Evolutionary conservation across 2,113 vertebrate genomes (phyloP), one percentile per base, ranked within the genome.

Genomic region (Myrmophylax atrothorax): DNA sequence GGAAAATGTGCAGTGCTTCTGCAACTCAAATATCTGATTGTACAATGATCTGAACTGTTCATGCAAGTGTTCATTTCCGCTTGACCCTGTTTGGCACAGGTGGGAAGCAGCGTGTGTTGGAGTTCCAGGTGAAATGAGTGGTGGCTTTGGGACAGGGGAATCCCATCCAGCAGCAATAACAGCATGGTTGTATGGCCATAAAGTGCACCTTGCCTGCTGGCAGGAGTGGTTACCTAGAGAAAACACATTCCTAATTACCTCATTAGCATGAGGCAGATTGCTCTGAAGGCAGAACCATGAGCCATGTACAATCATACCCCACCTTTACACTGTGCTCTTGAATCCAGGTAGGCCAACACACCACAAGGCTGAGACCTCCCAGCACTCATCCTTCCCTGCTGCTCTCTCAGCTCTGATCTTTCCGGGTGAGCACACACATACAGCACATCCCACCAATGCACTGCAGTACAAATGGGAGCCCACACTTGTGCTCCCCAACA

Each of bases 401-500:
- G 40, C n/a, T 82, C 56, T 78, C 60, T 40, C 42, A 24, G 38
- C 25, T 59, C 46, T 67, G 19, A 3, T 33, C 35, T 44, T 58
- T 55, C 38, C 79, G 10, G 17, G 16, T 16, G 37, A 79, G 49
- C 0, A 1, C 1, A 1, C 17, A 40, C 20, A 35, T 2, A 10
- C 0, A 0, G 49, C 3, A 3, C 3, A 16, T 67, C 33, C 50
- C 47, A 63, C 0, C 0, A 40, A 35, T 16, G 26, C 9, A 19
- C 42, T 50, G 31, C 26, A 44, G 10, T 10, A 53, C 42, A 50
- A 38, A n/a, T 1, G 25, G 47, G 25, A 60, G 29, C 46, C 11
- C n/a, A 31, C 14, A 22, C 38, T 18, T 69, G 47, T 26, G 12
- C 52, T 92, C 33, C 33, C n/a, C 44, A 23, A 2, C 0, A 1